Base-by-base conservation (phyloP, 2,113 vertebrate species). In the Microtus pennsylvanicus region DNA sequence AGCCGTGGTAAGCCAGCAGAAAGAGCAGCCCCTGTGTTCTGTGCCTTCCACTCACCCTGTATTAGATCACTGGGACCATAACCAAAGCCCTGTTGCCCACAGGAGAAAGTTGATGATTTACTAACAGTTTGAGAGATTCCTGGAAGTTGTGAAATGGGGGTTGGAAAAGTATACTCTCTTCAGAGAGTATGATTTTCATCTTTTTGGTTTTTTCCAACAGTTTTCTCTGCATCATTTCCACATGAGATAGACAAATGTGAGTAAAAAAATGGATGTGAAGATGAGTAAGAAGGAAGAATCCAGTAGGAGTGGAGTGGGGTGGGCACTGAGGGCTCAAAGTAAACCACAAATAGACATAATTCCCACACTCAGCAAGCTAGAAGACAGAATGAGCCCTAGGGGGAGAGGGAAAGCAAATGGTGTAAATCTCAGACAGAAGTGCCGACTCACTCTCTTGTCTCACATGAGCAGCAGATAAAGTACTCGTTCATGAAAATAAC, bases 221-320 rank as follows among this genome's bases (percentile, higher is more conserved):
- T 33, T 28, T 13, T 81, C 4, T 92, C 75, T 5, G 96, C 93
- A 5, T 89, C 95, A 14, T 42, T 98, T 85, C 4, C 0, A 14
- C 0, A 3, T 6, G 21, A 0, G 3, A 9, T 12, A 0, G 7
- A 61, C 1, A 0, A 0, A 47, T 0, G 97, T 98, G 80, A 97
- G 97, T 96, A 88, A 33, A 93, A 78, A 91, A 58, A 93, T 14
- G n/a, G 55, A 52, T 85, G 42, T 26, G 35, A 89, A 5, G 8
- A 22, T 22, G 50, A 72, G 42, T 1, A 19, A 26, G 45, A 65
- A 67, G 42, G 0, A 22, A 63, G 45, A 50, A 35, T 19, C 45
- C 8, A 22, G 47, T 24, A 47, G 5, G 50, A 38, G 30, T 11
- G 12, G 52, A 42, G 13, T 2, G 9, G 7, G 45, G 52, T 28